These are phyloP conservation scores for Hylia prasina DNA, from an alignment of 2,113 vertebrate species.

Conservation along the genomic window DNA sequence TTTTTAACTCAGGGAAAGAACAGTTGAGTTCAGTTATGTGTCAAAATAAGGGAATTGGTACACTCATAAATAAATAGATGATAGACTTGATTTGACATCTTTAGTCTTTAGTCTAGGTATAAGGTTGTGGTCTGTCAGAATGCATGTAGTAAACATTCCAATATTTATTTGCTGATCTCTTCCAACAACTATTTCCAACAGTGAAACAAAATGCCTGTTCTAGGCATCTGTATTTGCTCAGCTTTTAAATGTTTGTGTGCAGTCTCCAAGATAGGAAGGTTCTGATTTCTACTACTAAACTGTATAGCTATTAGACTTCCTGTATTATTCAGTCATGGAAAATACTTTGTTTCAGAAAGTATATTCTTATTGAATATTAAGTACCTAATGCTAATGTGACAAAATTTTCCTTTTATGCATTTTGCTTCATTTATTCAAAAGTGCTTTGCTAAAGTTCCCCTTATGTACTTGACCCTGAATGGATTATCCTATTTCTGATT, in stretches of 20 bases:
- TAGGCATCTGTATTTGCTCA: neutral
- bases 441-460: neutral
- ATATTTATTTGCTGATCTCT: neutral
- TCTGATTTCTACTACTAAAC: neutral
- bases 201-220: neutral
- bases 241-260: neutral
- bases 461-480: neutral
- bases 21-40: neutral
- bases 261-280: neutral
- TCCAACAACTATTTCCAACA: neutral
- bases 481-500: neutral
- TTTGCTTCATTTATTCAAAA: neutral
- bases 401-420: neutral
- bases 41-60: neutral
- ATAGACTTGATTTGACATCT: neutral
- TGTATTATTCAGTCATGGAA: neutral
- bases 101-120: neutral
- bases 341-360: neutral
- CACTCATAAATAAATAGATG: neutral
- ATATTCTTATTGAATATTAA: neutral
- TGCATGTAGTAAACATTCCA: neutral
- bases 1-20: neutral
- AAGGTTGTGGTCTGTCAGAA: neutral
- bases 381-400: neutral
- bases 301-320: neutral